These are phyloP conservation scores for Siniperca scherzeri DNA, from an alignment of 2,797 vertebrate species.

Conservation along the genomic window DNA sequence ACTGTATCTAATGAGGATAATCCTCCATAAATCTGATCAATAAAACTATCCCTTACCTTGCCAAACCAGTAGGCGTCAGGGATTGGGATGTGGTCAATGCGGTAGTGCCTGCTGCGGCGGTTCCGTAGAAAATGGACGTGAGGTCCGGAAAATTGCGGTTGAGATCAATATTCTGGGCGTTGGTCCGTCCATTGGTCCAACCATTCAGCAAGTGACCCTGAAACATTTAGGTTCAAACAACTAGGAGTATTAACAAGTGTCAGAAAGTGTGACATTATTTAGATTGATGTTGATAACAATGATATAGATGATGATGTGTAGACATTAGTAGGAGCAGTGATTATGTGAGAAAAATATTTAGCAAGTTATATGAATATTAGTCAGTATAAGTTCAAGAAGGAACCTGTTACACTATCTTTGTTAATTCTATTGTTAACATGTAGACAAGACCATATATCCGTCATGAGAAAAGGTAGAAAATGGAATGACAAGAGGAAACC, in stretches of 20 bases:
- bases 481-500: not conserved
- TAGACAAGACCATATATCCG: constrained; percentile 81
- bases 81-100: constrained; percentile 93
- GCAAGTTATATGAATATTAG: constrained; percentile 52
- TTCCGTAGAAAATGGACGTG: constrained; percentile 92
- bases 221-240: constrained; percentile 56
- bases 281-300: not conserved
- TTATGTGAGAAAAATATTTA: constrained; percentile 28
- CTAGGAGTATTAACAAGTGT: constrained; percentile 19
- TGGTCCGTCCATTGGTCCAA: constrained; percentile 93
- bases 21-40: not conserved
- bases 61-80: constrained; percentile 95
- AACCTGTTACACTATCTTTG: constrained; percentile 41
- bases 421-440: constrained; percentile 75
- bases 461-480: constrained; percentile 26
- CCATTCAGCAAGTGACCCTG: constrained; percentile 94
- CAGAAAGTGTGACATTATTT: not conserved
- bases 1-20: not conserved
- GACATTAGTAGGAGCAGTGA: constrained; percentile 54
- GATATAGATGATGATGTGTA: constrained; percentile 1
- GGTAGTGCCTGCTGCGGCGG: constrained; percentile 85
- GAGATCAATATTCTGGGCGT: constrained; percentile 94
- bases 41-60: constrained; percentile 86
- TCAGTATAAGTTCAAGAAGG: constrained; percentile 35
- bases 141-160: constrained; percentile 98